These are phyloP conservation scores for Diaperis boleti DNA, from an alignment of 2,888 invertebrate species.

Conservation along the genomic window DNA sequence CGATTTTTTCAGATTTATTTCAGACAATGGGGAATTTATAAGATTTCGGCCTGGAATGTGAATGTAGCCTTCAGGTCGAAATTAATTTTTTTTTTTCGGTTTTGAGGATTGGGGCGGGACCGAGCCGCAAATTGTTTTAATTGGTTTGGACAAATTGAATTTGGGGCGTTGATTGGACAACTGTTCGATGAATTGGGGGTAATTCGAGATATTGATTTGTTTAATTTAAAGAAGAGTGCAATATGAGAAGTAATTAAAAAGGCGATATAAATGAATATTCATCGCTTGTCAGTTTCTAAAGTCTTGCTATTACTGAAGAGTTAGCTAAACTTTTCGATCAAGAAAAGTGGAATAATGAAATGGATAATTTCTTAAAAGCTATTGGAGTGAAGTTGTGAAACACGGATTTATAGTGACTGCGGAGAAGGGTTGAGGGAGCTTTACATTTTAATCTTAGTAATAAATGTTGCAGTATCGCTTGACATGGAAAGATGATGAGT, in stretches of 20 bases:
- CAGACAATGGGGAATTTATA: constrained; percentile 5
- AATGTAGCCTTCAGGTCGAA: background rate
- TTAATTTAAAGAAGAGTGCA: constrained; percentile 10
- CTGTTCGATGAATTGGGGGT: constrained; percentile 28
- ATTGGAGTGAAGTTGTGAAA: no score
- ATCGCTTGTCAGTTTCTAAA: background rate
- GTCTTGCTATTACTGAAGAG: background rate
- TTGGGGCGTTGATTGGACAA: constrained; percentile 29
- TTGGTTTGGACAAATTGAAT: constrained; percentile 30
- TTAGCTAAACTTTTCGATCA: background rate
- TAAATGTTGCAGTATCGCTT: no score
- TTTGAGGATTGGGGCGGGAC: constrained; percentile 8
- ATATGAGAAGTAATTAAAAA: constrained; percentile 12
- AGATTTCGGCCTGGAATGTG: constrained; percentile 8
- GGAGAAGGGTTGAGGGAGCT: no score
- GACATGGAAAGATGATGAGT: no score
- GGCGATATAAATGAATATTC: background rate
- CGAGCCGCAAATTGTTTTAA: constrained; percentile 25
- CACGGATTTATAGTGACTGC: no score
- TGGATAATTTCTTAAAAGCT: no score
- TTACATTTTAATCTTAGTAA: no score
- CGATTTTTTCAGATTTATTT: background rate
- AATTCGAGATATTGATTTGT: constrained; percentile 23
- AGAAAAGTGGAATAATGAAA: background rate
- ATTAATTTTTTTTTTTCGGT: constrained; percentile 19